phyloP scores from a whole-genome alignment of 2,113 vertebrate species.

The Loxodonta africana region DNA sequence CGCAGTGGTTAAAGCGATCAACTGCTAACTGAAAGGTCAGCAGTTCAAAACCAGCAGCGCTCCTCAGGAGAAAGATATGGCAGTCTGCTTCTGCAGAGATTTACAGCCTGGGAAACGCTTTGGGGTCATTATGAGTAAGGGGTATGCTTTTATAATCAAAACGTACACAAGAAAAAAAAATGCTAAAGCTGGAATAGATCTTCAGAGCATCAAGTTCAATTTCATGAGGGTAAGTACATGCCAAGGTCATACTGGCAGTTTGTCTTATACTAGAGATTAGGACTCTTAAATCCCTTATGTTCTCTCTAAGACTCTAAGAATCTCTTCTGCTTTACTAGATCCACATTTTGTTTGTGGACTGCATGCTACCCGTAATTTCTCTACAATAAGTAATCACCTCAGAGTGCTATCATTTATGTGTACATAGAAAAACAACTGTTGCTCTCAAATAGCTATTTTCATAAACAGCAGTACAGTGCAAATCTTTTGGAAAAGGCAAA shows the following conservation, averaged over 20 bases:
- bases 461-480: not conserved
- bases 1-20: too few species aligned
- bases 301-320: not conserved
- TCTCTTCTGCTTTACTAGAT: not conserved
- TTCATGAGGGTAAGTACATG: not conserved
- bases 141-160: not conserved
- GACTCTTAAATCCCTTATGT: not conserved
- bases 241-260: not conserved
- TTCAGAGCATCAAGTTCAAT: constrained; percentile 6
- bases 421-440: constrained; percentile 51
- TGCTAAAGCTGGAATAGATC: not conserved
- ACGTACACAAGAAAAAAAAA: not conserved
- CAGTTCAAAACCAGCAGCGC: too few species aligned
- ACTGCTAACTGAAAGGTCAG: too few species aligned
- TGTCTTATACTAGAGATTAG: not conserved
- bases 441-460: constrained; percentile 49
- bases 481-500: constrained; percentile 15
- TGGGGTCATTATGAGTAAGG: not conserved
- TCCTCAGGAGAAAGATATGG: too few species aligned
- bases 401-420: not conserved
- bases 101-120: too few species aligned
- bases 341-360: not conserved
- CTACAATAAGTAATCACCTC: not conserved
- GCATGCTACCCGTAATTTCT: not conserved
- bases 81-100: too few species aligned